Base-by-base conservation (phyloP, 2,113 vertebrate genomes). In the Athene noctua region DNA sequence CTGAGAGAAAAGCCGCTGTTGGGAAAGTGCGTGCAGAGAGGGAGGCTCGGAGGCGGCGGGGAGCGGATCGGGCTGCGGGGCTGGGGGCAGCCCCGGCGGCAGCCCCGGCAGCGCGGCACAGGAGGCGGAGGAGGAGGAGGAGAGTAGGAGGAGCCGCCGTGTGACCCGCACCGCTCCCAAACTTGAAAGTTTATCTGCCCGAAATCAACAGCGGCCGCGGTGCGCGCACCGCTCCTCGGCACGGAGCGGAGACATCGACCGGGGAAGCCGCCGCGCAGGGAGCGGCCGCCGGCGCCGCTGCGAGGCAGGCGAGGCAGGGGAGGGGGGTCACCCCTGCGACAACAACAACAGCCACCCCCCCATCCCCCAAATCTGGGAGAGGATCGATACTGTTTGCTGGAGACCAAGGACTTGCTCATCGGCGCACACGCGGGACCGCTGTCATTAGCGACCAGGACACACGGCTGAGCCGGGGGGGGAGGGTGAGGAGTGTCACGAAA, bases 131-230 rank as follows among this genome's bases (percentile, higher is more conserved):
- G 93, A 95, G 93, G 96, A 94, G 97, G 97, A 95, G 93, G 94
- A 96, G 78, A 92, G 91, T 63, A 80, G 95, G 68, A 93, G 95
- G 91, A 97, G 93, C 97, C 14, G 97, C 96, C 97, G 94, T 80
- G 90, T 80, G 97, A 96, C 94, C 97, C 96, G 88, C 97, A 94
- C 97, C 62, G 97, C 97, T 97, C 96, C 96, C 97, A 96, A 98
- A 98, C 97, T 98, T 96, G 96, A 98, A 98, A 98, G 98, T 98
- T 98, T 98, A 92, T 98, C 97, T 95, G 94, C 88, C 96, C 97
- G 96, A 97, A 97, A 98, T 83, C 97, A 59, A 88, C 87, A 92
- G 70, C 94, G 75, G 77, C 93, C 95, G 91, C 86, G 96, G 88
- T 81, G 90, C 81, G 93, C 80, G 86, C 96, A 92, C 25, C 86